Conservation (phyloP, 2,113 vertebrate species). For the Menura novaehollandiae region DNA sequence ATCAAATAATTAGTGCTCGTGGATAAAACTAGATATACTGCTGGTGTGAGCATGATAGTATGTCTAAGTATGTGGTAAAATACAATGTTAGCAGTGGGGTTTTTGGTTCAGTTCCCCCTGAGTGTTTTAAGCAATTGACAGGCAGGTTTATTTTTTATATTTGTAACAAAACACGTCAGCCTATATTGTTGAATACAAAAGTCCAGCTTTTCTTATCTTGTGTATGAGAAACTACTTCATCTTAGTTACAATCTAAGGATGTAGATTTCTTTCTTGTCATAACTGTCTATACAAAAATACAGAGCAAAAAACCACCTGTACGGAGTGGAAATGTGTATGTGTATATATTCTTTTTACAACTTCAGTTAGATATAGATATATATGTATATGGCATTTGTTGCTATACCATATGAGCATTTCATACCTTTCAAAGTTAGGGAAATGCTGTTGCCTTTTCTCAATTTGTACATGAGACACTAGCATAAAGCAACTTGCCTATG, state of each 20-base stretch:
- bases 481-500: neutral
- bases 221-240: neutral
- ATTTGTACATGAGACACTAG: neutral
- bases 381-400: neutral
- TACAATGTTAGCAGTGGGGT: rapidly evolving
- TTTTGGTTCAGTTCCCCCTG: neutral
- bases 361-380: neutral
- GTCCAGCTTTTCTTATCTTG: neutral
- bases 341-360: neutral
- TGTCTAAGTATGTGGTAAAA: neutral
- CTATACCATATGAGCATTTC: neutral
- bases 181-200: neutral
- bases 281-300: neutral
- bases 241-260: neutral
- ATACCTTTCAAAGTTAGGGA: neutral
- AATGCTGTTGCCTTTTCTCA: neutral
- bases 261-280: neutral
- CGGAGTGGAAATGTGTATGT: rapidly evolving
- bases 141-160: neutral
- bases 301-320: neutral
- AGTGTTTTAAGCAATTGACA: neutral
- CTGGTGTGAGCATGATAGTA: neutral
- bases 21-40: neutral
- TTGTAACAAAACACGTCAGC: neutral
- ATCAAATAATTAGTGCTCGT: neutral